These are phyloP conservation scores for Hoplodrina ambigua DNA, from an alignment of 2,888 invertebrate genomes.

Conservation along the genomic window DNA sequence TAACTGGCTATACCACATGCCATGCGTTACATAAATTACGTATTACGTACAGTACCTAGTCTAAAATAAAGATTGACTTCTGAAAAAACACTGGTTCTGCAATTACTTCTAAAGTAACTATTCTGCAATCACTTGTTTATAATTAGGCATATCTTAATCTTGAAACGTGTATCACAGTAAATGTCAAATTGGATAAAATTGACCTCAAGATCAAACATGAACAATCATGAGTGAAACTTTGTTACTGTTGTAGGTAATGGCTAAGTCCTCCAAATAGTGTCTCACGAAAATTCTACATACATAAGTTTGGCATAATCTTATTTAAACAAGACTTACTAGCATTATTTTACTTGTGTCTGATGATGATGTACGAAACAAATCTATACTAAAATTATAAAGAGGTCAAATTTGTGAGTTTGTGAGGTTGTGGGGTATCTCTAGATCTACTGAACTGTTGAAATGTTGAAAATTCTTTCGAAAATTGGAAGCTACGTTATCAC, in stretches of 20 bases:
- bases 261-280: slow-evolving; percentile 25
- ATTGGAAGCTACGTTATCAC: too few species aligned
- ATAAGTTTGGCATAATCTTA: background rate
- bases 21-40: slow-evolving; percentile 37
- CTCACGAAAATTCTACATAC: slow-evolving; percentile 35
- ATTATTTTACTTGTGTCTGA: background rate
- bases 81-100: slow-evolving; percentile 6
- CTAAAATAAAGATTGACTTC: slow-evolving; percentile 19
- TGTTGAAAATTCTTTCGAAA: too few species aligned
- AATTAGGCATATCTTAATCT: slow-evolving; percentile 4
- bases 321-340: background rate
- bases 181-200: slow-evolving; percentile 19
- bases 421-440: too few species aligned
- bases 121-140: slow-evolving; percentile 7
- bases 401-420: too few species aligned
- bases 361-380: slow-evolving; percentile 2
- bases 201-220: slow-evolving; percentile 25
- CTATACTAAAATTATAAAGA: too few species aligned
- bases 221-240: slow-evolving; percentile 27
- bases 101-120: background rate
- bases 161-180: slow-evolving; percentile 5
- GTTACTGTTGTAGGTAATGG: slow-evolving; percentile 36
- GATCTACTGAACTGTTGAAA: too few species aligned
- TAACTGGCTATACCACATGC: slow-evolving; percentile 27
- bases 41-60: slow-evolving; percentile 29